Evolutionary conservation across 2,113 vertebrate species (phyloP).

Genomic region (Laticauda colubrina): DNA sequence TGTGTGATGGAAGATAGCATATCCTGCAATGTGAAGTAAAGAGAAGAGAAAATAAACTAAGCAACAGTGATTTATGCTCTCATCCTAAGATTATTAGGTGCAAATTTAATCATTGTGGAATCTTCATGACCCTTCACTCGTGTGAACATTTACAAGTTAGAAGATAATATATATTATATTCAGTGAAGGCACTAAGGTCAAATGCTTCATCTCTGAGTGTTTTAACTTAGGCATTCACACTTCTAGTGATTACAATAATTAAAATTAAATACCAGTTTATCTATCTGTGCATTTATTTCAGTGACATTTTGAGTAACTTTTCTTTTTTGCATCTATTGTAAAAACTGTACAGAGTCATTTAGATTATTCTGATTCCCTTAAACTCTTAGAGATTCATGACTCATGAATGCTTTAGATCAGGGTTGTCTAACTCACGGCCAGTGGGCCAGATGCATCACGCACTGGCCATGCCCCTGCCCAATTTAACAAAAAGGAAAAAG

Average conservation of each 20-base stretch:
- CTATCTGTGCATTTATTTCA: background rate
- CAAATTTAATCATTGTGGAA: background rate
- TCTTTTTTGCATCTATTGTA: background rate
- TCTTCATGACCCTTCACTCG: background rate
- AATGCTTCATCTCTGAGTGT: background rate
- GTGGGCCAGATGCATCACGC: too few species aligned
- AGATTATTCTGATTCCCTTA: background rate
- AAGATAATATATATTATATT: background rate
- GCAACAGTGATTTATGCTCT: background rate
- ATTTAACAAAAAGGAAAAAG: too few species aligned
- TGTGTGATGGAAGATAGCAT: background rate
- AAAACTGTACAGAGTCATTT: background rate
- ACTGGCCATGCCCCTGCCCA: too few species aligned
- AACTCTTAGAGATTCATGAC: background rate
- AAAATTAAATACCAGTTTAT: background rate
- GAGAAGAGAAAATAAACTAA: background rate
- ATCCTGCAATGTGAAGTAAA: background rate
- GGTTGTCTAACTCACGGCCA: too few species aligned
- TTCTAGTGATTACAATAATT: conserved; percentile 5
- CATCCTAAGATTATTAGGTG: background rate
- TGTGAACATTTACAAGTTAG: background rate
- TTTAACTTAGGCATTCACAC: background rate
- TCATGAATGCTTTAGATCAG: background rate
- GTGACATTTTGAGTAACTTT: background rate
- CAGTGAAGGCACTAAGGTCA: background rate